A percentile compares a stretch with the other conserved stretches of the same genome.
phyloP scores from a whole-genome alignment of 2,888 invertebrate species.

The Tenthredo scrophulariae region DNA sequence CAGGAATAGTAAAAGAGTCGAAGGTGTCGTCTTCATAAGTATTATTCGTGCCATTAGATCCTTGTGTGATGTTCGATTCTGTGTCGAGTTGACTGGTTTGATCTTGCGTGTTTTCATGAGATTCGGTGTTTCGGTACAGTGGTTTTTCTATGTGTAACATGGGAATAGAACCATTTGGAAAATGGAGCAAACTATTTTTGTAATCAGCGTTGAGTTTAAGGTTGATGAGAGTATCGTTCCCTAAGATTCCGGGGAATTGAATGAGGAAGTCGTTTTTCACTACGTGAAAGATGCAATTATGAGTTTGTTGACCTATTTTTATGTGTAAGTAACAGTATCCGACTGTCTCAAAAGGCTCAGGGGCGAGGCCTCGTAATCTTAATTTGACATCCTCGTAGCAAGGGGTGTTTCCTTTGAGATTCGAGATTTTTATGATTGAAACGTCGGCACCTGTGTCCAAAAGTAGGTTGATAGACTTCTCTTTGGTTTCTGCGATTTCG shows the following conservation, averaged over 20 bases:
- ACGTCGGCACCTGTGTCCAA: conserved; percentile 50
- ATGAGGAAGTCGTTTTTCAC: conserved; percentile 52
- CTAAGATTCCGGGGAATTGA: conserved; percentile 52
- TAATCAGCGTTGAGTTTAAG: conserved; percentile 38
- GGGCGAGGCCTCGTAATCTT: conserved; percentile 49
- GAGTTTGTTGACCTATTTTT: conserved; percentile 12
- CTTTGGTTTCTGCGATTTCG: background rate
- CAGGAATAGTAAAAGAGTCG: conserved; percentile 3
- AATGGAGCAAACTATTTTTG: conserved; percentile 30
- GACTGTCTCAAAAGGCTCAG: conserved; percentile 44
- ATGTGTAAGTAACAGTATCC: conserved; percentile 47
- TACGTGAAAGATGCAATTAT: conserved; percentile 47
- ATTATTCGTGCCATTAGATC: no score
- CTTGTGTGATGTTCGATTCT: background rate
- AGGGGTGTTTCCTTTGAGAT: conserved; percentile 28
- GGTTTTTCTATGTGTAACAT: conserved; percentile 13
- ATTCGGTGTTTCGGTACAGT: background rate
- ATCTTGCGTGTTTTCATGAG: background rate
- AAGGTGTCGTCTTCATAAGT: background rate
- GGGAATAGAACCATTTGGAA: conserved; percentile 17
- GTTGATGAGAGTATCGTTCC: conserved; percentile 48
- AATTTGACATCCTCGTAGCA: conserved; percentile 51
- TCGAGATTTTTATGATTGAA: conserved; percentile 51
- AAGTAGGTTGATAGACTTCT: conserved; percentile 23
- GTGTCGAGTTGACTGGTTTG: conserved; percentile 5